A percentile compares a stretch with the other conserved stretches of the same genome.
These are phyloP conservation scores for Chloropsis cyanopogon DNA, from an alignment of 2,113 vertebrate species.

Conservation along the genomic window DNA sequence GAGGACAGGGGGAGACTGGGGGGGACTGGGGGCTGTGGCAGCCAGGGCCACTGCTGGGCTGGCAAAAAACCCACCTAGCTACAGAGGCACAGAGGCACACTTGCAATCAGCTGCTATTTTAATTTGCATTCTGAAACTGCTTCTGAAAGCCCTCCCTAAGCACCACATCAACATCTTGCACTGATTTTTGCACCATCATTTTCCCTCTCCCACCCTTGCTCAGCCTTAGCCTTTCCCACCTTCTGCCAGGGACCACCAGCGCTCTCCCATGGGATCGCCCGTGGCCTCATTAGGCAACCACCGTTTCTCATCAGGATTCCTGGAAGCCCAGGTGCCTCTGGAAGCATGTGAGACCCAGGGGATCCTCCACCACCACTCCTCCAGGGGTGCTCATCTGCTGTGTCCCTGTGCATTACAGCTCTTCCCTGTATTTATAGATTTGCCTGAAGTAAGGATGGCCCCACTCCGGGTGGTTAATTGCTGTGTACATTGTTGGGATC, in stretches of 20 bases:
- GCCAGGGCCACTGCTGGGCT: not conserved
- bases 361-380: not conserved
- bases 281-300: rapidly evolving
- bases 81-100: not conserved
- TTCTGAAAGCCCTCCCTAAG: not conserved
- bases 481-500: too few species aligned
- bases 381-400: not conserved
- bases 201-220: not conserved
- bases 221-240: not conserved
- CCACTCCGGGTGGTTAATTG: not conserved
- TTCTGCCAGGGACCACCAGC: not conserved
- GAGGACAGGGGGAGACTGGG: not conserved
- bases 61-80: not conserved
- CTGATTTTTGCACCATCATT: not conserved
- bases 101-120: not conserved
- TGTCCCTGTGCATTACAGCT: not conserved
- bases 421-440: not conserved
- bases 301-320: not conserved
- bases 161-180: rapidly evolving
- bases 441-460: not conserved
- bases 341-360: not conserved
- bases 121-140: not conserved
- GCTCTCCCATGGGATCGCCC: not conserved
- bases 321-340: not conserved
- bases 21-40: not conserved